A percentile compares a stretch with the other conserved stretches of the same genome.
Evolutionary conservation across 1,140 invertebrate species (phyloP).

Genomic region (Pteromalus puparum): DNA sequence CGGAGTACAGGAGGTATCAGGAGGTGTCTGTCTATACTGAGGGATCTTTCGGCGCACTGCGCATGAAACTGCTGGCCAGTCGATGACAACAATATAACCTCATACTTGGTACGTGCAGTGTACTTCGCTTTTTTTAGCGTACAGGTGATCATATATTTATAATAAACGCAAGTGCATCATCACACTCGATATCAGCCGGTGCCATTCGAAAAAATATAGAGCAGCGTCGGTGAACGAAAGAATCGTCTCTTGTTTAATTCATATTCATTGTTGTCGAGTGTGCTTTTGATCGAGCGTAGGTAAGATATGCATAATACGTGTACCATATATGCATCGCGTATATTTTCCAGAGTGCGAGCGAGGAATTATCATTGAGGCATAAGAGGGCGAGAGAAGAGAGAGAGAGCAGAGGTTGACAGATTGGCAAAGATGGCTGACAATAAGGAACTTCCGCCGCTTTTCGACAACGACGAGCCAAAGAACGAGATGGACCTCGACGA

Average conservation of each 20-base stretch:
- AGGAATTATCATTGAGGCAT: neutral
- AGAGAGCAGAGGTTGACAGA: conserved; percentile 63
- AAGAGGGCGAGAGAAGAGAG: neutral
- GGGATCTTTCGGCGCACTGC: neutral
- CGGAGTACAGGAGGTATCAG: neutral
- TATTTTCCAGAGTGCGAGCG: neutral
- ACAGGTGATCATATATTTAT: neutral
- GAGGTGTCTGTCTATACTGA: neutral
- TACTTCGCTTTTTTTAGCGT: neutral
- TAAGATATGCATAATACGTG: neutral
- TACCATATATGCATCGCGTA: neutral
- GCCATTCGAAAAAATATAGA: neutral
- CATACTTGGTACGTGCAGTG: neutral
- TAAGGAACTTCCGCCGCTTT: conserved; percentile 81
- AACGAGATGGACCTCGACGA: conserved; percentile 80
- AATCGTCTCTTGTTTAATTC: neutral
- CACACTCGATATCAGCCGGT: neutral
- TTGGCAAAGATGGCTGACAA: conserved; percentile 80
- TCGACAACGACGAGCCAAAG: conserved; percentile 81
- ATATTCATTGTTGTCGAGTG: neutral
- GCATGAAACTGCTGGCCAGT: neutral
- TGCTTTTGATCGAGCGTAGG: too few relatives aligned
- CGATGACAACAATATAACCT: conserved; percentile 9
- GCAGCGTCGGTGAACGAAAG: neutral
- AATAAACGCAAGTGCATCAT: neutral